phyloP scores from a whole-genome alignment of 2,797 vertebrate species.

The Dallia pectoralis region DNA sequence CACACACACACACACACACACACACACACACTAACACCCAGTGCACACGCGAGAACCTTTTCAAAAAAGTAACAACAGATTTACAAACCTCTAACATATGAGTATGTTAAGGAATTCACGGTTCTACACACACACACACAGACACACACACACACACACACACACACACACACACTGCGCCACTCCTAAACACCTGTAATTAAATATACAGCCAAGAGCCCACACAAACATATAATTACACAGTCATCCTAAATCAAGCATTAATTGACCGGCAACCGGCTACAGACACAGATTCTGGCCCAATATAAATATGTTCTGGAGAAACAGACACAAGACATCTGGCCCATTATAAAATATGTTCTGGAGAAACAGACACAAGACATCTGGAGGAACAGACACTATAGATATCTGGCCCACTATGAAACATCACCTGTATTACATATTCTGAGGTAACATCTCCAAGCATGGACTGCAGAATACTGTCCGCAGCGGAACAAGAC shows the following conservation, averaged over 20 bases:
- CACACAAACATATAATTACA: slow-evolving; percentile 5
- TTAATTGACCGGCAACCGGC: neutral
- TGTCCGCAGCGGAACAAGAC: neutral
- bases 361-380: neutral
- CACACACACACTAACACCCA: neutral
- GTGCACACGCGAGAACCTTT: too few relatives aligned
- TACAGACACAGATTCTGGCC: too few relatives aligned
- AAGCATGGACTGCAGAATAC: neutral
- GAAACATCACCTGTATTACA: too few relatives aligned
- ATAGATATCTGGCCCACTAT: too few relatives aligned
- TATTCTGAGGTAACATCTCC: neutral
- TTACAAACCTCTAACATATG: neutral
- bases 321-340: neutral
- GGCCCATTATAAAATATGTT: neutral
- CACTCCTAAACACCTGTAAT: slow-evolving; percentile 5
- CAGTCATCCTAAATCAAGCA: neutral
- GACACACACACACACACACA: slow-evolving; percentile 12
- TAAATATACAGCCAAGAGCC: neutral
- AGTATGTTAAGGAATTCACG: neutral
- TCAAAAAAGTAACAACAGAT: too few relatives aligned
- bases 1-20: slow-evolving; percentile 10
- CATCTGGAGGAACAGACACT: neutral
- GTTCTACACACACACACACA: neutral
- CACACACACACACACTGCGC: slow-evolving; percentile 9
- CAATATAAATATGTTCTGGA: too few relatives aligned